Base-by-base conservation (phyloP, 2,797 vertebrate species). In the Takifugu ocellatus region DNA sequence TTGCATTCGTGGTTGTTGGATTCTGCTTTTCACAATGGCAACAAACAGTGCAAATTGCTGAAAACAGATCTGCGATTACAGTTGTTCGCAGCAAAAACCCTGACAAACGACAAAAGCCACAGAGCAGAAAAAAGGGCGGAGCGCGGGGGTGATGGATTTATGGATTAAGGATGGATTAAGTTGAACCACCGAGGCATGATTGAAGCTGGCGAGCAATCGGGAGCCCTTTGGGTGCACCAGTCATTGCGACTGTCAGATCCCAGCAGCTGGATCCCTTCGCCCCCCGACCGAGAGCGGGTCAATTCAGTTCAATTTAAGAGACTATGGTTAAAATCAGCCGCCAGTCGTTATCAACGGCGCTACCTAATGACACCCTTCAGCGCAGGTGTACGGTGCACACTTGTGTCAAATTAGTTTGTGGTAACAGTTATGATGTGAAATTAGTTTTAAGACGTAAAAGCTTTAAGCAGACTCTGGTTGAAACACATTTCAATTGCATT, bases 81-180 rank as follows among this genome's bases (percentile, higher is more conserved):
- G 7, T 43, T 45, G 14, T 3, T 3, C n/a, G 14, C 36, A 54
- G 54, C 43, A 0, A 43, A 59, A 12, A 53, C 1, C 54, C 17
- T 48, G 49, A 44, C 11, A 66, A 67, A 42, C 27, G 29, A 49
- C 24, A 27, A 61, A 52, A 69, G 10, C 21, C 2, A 33, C 0
- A 1, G 16, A 26, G 17, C 6, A 42, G 49, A 46, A 48, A 27
- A 70, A 54, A 25, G 56, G 55, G 57, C 5, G 43, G 48, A 64
- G 52, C 25, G 31, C 42, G 67, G 59, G 56, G n/a, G 21, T 6
- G 49, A 56, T 60, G 57, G 70, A 64, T 74, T 76, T 54, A 68
- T 67, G 76, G 79, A 84, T 78, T 83, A 68, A 46, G 54, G 51
- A 53, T 49, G 72, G 79, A 83, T 87, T 89, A 77, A 74, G 68